These are phyloP conservation scores for Oncopeltus fasciatus DNA, from an alignment of 1,140 invertebrate genomes.

Conservation along the genomic window DNA sequence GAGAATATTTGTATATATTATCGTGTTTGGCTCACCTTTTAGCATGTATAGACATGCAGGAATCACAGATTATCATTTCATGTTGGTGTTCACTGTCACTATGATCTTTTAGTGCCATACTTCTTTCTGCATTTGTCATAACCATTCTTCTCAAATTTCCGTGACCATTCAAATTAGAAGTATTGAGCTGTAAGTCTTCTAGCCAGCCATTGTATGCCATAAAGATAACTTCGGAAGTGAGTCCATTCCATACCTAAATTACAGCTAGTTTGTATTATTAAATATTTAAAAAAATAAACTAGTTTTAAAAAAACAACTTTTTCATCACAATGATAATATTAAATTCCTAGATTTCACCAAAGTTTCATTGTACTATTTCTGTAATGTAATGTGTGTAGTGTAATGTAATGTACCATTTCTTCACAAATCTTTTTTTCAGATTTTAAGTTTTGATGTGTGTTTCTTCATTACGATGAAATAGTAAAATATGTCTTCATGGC, in stretches of 20 bases:
- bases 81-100: not conserved
- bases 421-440: too few species aligned
- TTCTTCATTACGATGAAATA: too few species aligned
- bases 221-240: not conserved
- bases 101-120: not conserved
- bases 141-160: constrained; percentile 10
- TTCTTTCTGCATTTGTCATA: constrained; percentile 2
- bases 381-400: too few species aligned
- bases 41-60: not conserved
- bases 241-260: not conserved
- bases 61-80: constrained; percentile 8
- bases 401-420: too few species aligned
- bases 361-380: too few species aligned
- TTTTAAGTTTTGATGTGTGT: too few species aligned
- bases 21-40: too few species aligned
- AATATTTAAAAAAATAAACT: not conserved
- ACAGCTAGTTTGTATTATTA: not conserved
- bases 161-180: not conserved
- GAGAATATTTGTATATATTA: too few species aligned
- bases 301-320: not conserved
- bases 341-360: too few species aligned
- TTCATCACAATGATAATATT: too few species aligned
- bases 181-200: constrained; percentile 1
- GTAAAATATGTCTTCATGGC: too few species aligned
- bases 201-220: constrained; percentile 15